Base-by-base conservation (phyloP, 2,797 vertebrate species). In the Mareca strepera region DNA sequence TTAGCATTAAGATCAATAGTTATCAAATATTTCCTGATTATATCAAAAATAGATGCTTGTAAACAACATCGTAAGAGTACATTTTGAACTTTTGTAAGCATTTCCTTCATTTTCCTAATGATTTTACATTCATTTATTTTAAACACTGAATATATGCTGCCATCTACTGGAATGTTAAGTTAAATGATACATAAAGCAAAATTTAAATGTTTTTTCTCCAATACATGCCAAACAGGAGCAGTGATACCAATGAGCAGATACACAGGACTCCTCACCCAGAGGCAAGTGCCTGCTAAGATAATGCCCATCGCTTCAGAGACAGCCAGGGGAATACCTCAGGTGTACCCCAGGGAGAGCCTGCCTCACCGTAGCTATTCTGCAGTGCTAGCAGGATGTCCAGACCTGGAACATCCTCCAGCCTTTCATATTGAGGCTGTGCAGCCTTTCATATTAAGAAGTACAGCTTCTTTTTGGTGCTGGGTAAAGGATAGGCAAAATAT, bases 101-200 rank as follows among this genome's bases (percentile, higher is more conserved):
- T 84, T 83, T 50, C 58, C 53, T 93, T 84, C 73, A 28, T 15
- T 44, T 16, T 79, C 29, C 23, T 11, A 12, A 14, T 63, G 76
- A 64, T 22, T 76, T 75, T 41, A 4, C 46, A 17, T 82, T 7
- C 17, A 6, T 41, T 9, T 52, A 50, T 78, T 18, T 82, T 53
- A 25, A 68, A 52, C 50, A 52, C 88, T 98, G 97, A 97, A 97
- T 95, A 90, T 46, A 86, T 94, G 97, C 97, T 97, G 98, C 98
- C 98, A 98, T 98, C 98, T 98, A 92, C 97, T 97, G 98, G 97
- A 41, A 88, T 22, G 35, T 16, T 2, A 74, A 75, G 33, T 85
- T 39, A 13, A 63, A 88, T 22, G 37, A 17, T 2, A 74, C 72
- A n/a, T 85, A 37, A 15, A 66, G 29, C 35, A 41, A 17, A 18